Base-by-base conservation (phyloP, 2,888 invertebrate species). In the Caradrina clavipalpis region DNA sequence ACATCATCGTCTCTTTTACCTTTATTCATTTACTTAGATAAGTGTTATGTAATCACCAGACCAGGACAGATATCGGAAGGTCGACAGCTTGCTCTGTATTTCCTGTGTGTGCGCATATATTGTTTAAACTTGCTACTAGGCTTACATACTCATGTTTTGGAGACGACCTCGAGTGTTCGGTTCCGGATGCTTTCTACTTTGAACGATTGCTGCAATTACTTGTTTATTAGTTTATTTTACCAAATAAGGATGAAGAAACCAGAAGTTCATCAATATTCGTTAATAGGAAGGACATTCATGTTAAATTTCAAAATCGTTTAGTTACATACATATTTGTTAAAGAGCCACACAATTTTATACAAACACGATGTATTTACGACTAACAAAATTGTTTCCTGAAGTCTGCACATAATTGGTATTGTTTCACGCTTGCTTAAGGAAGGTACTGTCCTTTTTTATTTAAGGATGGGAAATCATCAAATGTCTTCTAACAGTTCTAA, bases 61-160 rank as follows among this genome's bases (percentile, higher is more conserved):
- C 85, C 88, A 88, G 88, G 81, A 85, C 87, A 86, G 79, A 87
- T 89, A 83, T 90, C 78, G 88, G 90, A 93, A 94, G 93, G 93
- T 87, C 90, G 87, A 76, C 85, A 83, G 82, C 89, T 85, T 80
- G 77, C 63, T 71, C 53, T 79, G 61, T 81, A 87, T 89, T 93
- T 93, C 93, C 91, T 92, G 88, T 59, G 63, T 19, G 66, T 39
- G 63, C 54, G 55, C 49, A 57, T 7, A 55, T 56, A 50, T 39
- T 54, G 51, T 58, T n/a, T n/a, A n/a, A n/a, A 49, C 15, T 17
- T 22, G 35, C 49, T 19, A 35, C 57, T 19, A 45, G 22, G 26
- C 55, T 45, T 71, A 69, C 62, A 76, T 50, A 62, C 62, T 79
- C 78, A 85, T 80, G 81, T 87, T 89, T 89, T 82, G 84, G 81